phyloP scores from a whole-genome alignment of 2,113 vertebrate species.

The Myocastor coypus region DNA sequence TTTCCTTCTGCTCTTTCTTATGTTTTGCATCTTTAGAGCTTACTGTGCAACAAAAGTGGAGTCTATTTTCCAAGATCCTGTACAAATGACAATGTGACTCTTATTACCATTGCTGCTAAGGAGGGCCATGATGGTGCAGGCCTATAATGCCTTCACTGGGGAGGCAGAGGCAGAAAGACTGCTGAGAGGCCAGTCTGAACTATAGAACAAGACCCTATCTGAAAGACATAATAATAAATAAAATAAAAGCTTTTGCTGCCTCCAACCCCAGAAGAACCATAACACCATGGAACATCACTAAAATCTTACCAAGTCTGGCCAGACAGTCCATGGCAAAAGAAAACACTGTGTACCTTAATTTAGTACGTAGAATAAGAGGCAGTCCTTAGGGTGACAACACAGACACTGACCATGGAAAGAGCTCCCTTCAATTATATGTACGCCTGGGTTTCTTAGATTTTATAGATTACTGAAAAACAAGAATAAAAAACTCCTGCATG shows the following conservation, averaged over 20 bases:
- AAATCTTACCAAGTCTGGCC: neutral
- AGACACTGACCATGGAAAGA: neutral
- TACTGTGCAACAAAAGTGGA: neutral
- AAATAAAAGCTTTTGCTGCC: neutral
- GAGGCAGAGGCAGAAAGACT: neutral
- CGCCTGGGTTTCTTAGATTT: neutral
- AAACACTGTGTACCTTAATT: neutral
- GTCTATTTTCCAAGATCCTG: neutral
- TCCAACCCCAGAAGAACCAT: neutral
- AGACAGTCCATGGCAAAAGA: neutral
- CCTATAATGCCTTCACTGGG: neutral
- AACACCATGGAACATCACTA: neutral
- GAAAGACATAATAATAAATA: neutral
- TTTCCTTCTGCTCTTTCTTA: neutral
- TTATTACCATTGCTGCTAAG: neutral
- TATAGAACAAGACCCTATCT: neutral
- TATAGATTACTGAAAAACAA: neutral
- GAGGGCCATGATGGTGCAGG: neutral
- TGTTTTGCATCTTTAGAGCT: neutral
- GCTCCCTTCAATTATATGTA: neutral
- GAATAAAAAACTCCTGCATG: neutral
- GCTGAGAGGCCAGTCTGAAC: neutral
- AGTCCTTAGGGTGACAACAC: neutral
- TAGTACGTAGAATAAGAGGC: neutral
- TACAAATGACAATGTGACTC: neutral